Evolutionary conservation across 2,113 vertebrate genomes (phyloP), one percentile per base, ranked within the genome.

Genomic region (Strix uralensis): DNA sequence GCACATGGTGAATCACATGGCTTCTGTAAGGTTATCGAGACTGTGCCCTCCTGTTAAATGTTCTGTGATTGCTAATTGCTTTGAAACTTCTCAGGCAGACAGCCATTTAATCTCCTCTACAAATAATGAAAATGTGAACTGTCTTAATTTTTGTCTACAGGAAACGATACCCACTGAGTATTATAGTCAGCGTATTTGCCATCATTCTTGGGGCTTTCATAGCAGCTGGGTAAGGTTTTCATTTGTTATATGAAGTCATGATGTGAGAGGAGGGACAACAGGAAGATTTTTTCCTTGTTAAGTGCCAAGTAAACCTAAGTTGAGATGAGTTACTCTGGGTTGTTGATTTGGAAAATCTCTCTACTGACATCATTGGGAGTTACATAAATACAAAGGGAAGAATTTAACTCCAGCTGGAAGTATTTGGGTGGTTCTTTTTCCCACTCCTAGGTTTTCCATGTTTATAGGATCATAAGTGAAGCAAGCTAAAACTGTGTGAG

Each of bases 161-260:
- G 95, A 99, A 99, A 95, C 98, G 96, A 7, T 98, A 99, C 92
- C 96, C 99, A 9, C 82, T 96, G 65, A 86, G 54, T 58, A 94
- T 99, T 74, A 81, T 99, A 30, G 93, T 92, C 97, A 99, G 99
- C 21, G 98, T 99, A 62, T 93, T 97, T 79, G 84, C 98, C 65
- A 99, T 99, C 69, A 94, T 99, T 62, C 66, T 99, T 10, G 99
- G 99, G 12, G 99, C 99, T 79, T 88, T 99, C 89, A 94, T 99
- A 93, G 99, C 99, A 70, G 99, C 99, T 87, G 98, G 99, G 99
- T 99, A 98, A 98, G 98, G 75, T 94, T 94, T 96, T 72, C 5
- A 74, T 71, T 81, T 87, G 25, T 86, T 91, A 57, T 59, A 72
- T 5, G 11, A 75, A 78, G 26, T 73, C 10, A 2, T 81, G 29